Evolutionary conservation across 2,888 invertebrate genomes (phyloP), one percentile per base, ranked within the genome.

Genomic region (Dusona sp.): DNA sequence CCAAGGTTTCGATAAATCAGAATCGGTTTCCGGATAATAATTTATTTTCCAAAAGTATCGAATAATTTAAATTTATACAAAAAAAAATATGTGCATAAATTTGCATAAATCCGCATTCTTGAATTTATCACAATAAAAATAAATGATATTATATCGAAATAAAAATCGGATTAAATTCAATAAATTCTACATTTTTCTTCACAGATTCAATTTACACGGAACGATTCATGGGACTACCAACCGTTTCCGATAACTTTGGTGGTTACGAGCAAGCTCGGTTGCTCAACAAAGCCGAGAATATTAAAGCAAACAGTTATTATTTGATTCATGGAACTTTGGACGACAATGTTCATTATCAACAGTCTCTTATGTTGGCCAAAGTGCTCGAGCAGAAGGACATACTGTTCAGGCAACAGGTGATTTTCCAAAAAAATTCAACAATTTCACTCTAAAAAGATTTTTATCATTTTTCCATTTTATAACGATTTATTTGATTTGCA

Each of bases 341-440:
- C 92, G 98, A 98, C 94, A 99, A 99, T 94, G 99, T 99, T 0
- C 99, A 99, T 94, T 99, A 98, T 94, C 99, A 99, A 93, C 99
- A 99, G 94, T 97, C 98, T 9, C 98, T 99, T 96, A 96, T 99
- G 93, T 95, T 99, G 90, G 97, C 99, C 2, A 97, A 98, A 92
- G 96, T 97, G 83, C 95, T 99, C 89, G 98, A 98, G 92, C 96
- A 96, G 65, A 96, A 96, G 68, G 98, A 98, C 92, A 97, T 99
- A 83, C 96, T 98, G 89, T 99, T 99, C 95, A 96, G 97, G 88
- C 97, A 98, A 94, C 98, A 98, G 97, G 99, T 99, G 95, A 79
- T 25, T 48, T 11, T 8, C 11, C 16, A 61, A 29, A 13, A 57
- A 57, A 9, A 8, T 22, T 2, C 8, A n/a, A 22, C 9, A 0